phyloP scores from a whole-genome alignment of 1,140 invertebrate species.

The Zaprionus tsacasi region DNA sequence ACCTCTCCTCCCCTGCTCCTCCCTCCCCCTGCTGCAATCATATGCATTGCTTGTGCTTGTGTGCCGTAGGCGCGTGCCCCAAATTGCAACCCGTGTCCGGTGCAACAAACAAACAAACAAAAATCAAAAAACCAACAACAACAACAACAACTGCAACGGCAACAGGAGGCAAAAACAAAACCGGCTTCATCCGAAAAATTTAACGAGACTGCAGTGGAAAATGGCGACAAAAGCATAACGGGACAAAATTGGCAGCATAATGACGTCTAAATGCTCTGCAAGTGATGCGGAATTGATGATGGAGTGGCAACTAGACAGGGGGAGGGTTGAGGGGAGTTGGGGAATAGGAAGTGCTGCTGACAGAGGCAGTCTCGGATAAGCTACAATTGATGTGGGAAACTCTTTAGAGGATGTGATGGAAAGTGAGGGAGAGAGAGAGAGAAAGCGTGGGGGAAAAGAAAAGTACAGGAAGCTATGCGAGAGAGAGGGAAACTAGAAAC shows the following conservation, averaged over 20 bases:
- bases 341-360: neutral
- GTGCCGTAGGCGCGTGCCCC: conserved; percentile 72
- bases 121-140: too few species aligned
- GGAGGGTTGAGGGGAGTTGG: neutral
- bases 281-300: conserved; percentile 5
- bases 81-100: conserved; percentile 72
- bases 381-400: conserved; percentile 1
- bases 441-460: neutral
- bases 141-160: conserved; percentile 10
- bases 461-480: neutral
- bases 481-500: neutral
- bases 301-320: neutral
- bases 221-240: conserved; percentile 24
- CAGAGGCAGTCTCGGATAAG: conserved; percentile 1
- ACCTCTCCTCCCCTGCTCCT: neutral
- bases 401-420: neutral
- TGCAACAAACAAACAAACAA: conserved; percentile 40
- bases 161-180: conserved; percentile 31
- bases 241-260: conserved; percentile 23
- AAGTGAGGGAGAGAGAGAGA: neutral
- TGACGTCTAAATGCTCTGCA: conserved; percentile 25
- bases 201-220: conserved; percentile 30
- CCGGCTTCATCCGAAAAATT: conserved; percentile 32
- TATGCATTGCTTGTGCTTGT: conserved; percentile 22
- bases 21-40: neutral